Evolutionary conservation across 2,113 vertebrate genomes (phyloP), one percentile per base, ranked within the genome.

Genomic region (Grus americana): DNA sequence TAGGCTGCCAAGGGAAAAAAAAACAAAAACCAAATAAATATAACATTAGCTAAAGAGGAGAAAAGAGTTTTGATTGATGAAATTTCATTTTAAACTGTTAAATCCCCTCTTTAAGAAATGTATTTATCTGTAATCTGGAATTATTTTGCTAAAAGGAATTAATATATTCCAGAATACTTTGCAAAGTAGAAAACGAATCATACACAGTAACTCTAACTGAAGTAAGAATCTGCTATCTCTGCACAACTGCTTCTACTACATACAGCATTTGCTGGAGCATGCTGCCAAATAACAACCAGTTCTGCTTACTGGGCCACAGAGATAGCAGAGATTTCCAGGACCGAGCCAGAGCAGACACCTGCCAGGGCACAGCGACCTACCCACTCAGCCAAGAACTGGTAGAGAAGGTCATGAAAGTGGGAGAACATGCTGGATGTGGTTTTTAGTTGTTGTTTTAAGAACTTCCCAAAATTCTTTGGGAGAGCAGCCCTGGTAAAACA

Each of bases 1-100:
- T 50, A 90, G 70, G 85, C 95, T 96, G 96, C 62, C 89, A 97
- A 80, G 63, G 46, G 2, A 24, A 81, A 79, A 79, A 79, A 66
- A 72, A 20, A 1, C 16, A 29, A 3, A 38, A 47, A 47, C 18
- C 22, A 66, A 59, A 63, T 32, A 89, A 91, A 87, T 59, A 68
- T 34, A 49, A 93, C 86, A n/a, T 61, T 30, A 80, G 44, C 13
- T 75, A 30, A 90, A 72, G 32, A 91, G 21, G 29, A 46, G 13
- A 67, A 81, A 71, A 80, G 40, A 52, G 8, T 61, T 91, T 72
- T 66, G 36, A 81, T 20, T 26, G 17, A 75, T 54, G 26, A 52
- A 66, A 81, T 49, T 73, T 78, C 9, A 74, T 83, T 92, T 82
- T 73, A 55, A 96, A 61, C 16, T 83, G 30, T 72, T 29, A 62